Percentiles rank a stretch among this genome's conserved stretches.
These are phyloP conservation scores for Harpegnathos saltator DNA, from an alignment of 1,140 invertebrate genomes.

Conservation along the genomic window DNA sequence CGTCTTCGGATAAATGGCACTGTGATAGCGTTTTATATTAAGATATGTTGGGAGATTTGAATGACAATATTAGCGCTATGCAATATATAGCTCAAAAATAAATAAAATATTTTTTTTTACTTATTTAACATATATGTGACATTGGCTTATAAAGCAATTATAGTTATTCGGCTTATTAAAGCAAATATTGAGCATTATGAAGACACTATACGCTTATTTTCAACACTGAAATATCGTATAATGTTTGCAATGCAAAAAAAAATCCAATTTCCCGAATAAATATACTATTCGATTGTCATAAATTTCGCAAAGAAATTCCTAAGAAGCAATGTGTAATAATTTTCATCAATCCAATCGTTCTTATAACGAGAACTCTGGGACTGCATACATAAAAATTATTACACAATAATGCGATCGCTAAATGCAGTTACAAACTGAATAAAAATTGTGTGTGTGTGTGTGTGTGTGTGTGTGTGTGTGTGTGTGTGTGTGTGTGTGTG, in stretches of 20 bases:
- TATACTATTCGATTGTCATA: background rate
- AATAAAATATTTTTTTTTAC: constrained; percentile 13
- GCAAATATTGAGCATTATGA: background rate
- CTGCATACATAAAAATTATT: constrained; percentile 5
- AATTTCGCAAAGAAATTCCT: background rate
- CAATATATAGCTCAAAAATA: constrained; percentile 22
- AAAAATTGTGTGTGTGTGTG: constrained; percentile 18
- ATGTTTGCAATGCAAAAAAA: background rate
- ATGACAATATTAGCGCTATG: background rate
- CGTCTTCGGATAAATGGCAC: background rate
- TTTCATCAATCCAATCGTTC: background rate
- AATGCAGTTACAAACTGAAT: constrained; percentile 26
- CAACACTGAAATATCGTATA: background rate
- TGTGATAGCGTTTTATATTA: constrained; percentile 16
- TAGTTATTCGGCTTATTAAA: too few species aligned
- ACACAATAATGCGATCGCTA: background rate
- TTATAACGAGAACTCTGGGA: constrained; percentile 10
- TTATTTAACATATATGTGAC: background rate
- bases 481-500: background rate
- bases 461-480: background rate
- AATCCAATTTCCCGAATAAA: background rate
- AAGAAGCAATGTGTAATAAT: background rate
- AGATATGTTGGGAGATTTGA: constrained; percentile 19
- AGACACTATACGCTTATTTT: constrained; percentile 4
- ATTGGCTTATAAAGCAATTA: background rate